Base-by-base conservation (phyloP, 2,888 invertebrate genomes). In the Agrochola macilenta region DNA sequence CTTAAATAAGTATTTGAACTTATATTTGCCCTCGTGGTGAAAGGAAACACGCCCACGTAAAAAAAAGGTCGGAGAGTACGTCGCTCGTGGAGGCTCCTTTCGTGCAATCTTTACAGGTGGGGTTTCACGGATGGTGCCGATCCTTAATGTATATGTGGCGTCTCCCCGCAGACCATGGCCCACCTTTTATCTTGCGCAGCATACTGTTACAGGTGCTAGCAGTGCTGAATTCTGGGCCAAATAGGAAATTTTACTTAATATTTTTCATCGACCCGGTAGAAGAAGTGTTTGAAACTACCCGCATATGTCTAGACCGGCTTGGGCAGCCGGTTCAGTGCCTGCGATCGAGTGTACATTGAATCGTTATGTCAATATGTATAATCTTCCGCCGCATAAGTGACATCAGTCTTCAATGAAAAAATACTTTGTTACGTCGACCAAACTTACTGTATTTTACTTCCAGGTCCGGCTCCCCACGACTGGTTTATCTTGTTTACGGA, bases 401-500 rank as follows among this genome's bases (percentile, higher is more conserved):
- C 11, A 35, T 39, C 7, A 39, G 11, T 26, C 60, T 20, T 69
- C 63, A 63, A 20, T 20, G 20, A 23, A 20, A 64, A 54, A 68
- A 43, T 75, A 74, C 23, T 23, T 26, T 23, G n/a, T 23, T 23
- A 43, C 30, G 5, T 80, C 60, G 46, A 61, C 35, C 17, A 61
- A 81, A 64, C 17, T 5, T 35, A 57, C 17, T 14, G 4, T 68
- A 57, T 64, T 64, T 68, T 63, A 17, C 5, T 86, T 88, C 23
- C 89, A 95, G 95, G 93, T 80, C 92, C 94, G 0, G 66, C 90
- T 57, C 87, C 87, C 0, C 87, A 87, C 79, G 91, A 94, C 78
- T 76, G 84, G 0, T 88, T 93, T 61, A 93, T 95, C 9, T 72
- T 95, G 17, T 82, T 91, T 66, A 83, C 89, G 46, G 93, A 95